Evolutionary conservation across 1,140 invertebrate genomes (phyloP).

Genomic region (Cyclargus thomasi): DNA sequence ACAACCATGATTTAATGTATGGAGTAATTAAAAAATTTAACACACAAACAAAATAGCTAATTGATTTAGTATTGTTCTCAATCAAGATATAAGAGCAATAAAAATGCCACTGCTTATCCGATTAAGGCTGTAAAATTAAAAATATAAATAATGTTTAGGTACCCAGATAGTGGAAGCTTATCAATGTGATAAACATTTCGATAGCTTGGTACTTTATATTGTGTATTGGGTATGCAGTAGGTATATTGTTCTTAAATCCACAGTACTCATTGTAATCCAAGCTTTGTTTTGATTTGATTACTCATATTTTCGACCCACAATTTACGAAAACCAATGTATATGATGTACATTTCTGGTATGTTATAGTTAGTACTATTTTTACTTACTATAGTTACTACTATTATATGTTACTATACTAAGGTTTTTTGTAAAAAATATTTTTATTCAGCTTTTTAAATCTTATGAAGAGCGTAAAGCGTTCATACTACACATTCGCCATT

Average conservation of each 20-base stretch:
- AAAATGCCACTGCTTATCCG: slow-evolving; percentile 40
- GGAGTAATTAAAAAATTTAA: no score
- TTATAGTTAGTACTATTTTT: no score
- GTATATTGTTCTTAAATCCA: not conserved
- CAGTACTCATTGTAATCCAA: not conserved
- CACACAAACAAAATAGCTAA: not conserved
- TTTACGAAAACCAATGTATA: not conserved
- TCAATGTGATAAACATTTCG: not conserved
- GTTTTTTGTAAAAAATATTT: no score
- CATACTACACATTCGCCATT: no score
- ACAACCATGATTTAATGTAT: no score
- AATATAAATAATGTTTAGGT: slow-evolving; percentile 37
- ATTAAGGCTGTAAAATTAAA: slow-evolving; percentile 36
- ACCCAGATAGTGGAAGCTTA: slow-evolving; percentile 17
- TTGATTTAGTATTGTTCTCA: slow-evolving; percentile 32
- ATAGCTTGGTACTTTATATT: not conserved
- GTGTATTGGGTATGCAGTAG: not conserved
- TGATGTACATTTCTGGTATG: no score
- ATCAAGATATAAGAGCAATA: slow-evolving; percentile 54
- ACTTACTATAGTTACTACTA: no score
- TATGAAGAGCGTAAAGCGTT: no score
- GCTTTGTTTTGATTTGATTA: not conserved
- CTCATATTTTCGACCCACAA: not conserved
- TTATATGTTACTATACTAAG: no score
- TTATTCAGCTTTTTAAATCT: no score